Evolutionary conservation across 2,888 invertebrate genomes (phyloP), one percentile per base, ranked within the genome.

Genomic region (Amorpha juglandis): DNA sequence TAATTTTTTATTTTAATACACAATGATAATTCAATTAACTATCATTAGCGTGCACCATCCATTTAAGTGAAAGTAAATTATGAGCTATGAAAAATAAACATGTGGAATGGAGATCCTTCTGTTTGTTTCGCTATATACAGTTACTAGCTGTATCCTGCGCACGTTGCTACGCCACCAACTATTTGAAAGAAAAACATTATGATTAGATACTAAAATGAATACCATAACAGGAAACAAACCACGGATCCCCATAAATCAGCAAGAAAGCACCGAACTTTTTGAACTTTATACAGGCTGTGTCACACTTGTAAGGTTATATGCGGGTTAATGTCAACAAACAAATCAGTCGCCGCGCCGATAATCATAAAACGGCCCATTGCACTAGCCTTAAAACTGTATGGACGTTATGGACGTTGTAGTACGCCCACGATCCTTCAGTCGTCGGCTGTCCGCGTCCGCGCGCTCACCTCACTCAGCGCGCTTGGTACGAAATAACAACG

Each of bases 371-470:
- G 11, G 58, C 19, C 58, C 58, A 58, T 58, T 50, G 50, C 50
- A 50, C 19, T 50, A 19, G 50, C 12, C 12, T n/a, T 33, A 33
- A 53, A n/a, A 53, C 53, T 53, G 27, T 53, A 14, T 52, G 35
- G 53, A n/a, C 6, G 33, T 45, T 33, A 53, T 27, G 11, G 51
- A 7, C 14, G n/a, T n/a, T 33, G 33, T 52, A 58, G 16, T 11
- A 6, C 42, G 42, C 58, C 45, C 48, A n/a, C 27, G 21, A 16
- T 48, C 47, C 48, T 47, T 63, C 63, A 63, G 63, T 63, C 63
- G 27, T 63, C 63, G 63, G 63, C 63, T 48, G 63, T 21, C 63
- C 63, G 63, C 48, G 63, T 27, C n/a, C 63, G 63, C 63, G 63
- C 63, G 63, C 33, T 42, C 47, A 63, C 63, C 33, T 58, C 38